Evolutionary conservation across 2,113 vertebrate genomes (phyloP).

Genomic region (Pterophyllum scalare): DNA sequence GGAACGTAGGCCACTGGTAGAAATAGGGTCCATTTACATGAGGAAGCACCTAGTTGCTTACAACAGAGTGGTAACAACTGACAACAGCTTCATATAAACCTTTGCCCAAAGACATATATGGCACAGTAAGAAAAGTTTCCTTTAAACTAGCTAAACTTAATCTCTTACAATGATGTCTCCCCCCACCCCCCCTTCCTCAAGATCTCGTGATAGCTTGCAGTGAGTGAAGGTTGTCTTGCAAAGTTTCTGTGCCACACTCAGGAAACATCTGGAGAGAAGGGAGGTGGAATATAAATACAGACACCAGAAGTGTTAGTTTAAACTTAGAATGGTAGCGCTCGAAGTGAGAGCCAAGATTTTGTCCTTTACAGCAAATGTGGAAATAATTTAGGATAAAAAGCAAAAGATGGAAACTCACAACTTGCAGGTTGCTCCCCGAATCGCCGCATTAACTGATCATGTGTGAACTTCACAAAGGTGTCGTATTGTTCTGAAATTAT

Average conservation of each 20-base stretch:
- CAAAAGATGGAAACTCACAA: constrained; percentile 85
- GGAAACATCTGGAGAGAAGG: constrained; percentile 87
- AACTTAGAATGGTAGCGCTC: constrained; percentile 22
- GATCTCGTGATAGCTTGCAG: constrained; percentile 84
- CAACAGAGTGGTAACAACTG: constrained; percentile 92
- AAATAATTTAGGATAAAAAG: not conserved
- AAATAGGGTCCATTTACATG: constrained; percentile 93
- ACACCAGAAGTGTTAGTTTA: constrained; percentile 44
- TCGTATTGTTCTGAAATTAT: constrained; percentile 94
- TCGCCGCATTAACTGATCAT: constrained; percentile 98
- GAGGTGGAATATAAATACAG: constrained; percentile 50
- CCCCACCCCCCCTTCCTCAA: not conserved
- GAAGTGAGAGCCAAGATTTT: constrained; percentile 6
- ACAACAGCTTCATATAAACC: constrained; percentile 92
- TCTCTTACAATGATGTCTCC: constrained; percentile 78
- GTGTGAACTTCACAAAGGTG: constrained; percentile 99
- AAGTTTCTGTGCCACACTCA: constrained; percentile 88
- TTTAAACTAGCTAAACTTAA: constrained; percentile 82
- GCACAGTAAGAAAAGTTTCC: constrained; percentile 85
- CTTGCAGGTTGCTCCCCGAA: constrained; percentile 99
- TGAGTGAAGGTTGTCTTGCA: constrained; percentile 86
- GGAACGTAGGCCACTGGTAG: constrained; percentile 85
- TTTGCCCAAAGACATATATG: constrained; percentile 93
- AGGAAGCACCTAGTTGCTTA: constrained; percentile 93
- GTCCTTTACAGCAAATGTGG: constrained; percentile 16